phyloP scores from a whole-genome alignment of 2,113 vertebrate genomes.

The Epinephelus lanceolatus region DNA sequence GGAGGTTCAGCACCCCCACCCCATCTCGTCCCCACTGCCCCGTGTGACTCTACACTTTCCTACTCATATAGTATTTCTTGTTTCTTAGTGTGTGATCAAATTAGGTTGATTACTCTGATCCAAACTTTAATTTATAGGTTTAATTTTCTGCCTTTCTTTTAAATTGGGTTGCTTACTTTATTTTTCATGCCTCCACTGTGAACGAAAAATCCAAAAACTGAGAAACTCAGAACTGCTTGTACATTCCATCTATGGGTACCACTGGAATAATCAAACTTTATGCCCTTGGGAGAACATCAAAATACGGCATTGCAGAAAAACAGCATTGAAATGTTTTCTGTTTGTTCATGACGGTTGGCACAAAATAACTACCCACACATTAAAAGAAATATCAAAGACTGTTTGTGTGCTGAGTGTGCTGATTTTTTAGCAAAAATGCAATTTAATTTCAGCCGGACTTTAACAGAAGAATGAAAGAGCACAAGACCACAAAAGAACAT shows the following conservation, averaged over 20 bases:
- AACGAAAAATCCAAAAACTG: too few relatives aligned
- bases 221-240: too few relatives aligned
- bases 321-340: neutral
- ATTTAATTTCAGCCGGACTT: neutral
- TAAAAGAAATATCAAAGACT: neutral
- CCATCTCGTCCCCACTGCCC: neutral
- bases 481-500: neutral
- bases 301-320: neutral
- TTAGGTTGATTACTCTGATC: neutral
- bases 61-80: constrained; percentile 13
- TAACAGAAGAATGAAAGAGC: neutral
- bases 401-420: neutral
- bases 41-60: constrained; percentile 43
- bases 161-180: too few relatives aligned
- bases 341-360: neutral
- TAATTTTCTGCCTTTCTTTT: too few relatives aligned
- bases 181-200: too few relatives aligned
- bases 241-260: too few relatives aligned
- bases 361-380: neutral
- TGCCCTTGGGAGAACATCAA: too few relatives aligned
- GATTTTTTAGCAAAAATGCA: neutral
- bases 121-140: neutral
- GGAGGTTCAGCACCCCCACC: constrained; percentile 28
- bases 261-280: too few relatives aligned
- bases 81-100: neutral